phyloP scores from a whole-genome alignment of 1,140 invertebrate genomes.

The Cotesia glomerata region DNA sequence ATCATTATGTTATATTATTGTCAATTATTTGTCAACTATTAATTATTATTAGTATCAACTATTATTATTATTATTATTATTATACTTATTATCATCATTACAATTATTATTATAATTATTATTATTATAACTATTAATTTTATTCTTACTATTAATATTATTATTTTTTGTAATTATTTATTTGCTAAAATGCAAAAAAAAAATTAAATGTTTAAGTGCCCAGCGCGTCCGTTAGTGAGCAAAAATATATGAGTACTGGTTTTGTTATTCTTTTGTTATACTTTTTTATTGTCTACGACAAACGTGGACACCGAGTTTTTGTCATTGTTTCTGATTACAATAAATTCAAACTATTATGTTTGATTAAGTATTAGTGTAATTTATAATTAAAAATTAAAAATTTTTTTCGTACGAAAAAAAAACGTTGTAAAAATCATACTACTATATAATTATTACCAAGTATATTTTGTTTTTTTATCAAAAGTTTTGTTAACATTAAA shows the following conservation, averaged over 20 bases:
- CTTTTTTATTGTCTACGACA: constrained; percentile 24
- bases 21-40: constrained; percentile 29
- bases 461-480: too few relatives aligned
- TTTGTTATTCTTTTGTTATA: constrained; percentile 62
- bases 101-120: too few relatives aligned
- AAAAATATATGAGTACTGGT: constrained; percentile 52
- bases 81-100: too few relatives aligned
- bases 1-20: constrained; percentile 32
- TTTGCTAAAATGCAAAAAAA: constrained; percentile 41
- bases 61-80: background rate
- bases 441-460: too few relatives aligned
- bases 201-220: constrained; percentile 40
- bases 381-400: background rate
- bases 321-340: constrained; percentile 8
- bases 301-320: background rate
- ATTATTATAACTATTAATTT: background rate
- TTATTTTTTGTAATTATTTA: constrained; percentile 21
- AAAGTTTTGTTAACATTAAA: too few relatives aligned
- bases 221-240: constrained; percentile 45
- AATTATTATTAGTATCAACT: constrained; percentile 1
- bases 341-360: background rate
- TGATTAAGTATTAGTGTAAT: background rate
- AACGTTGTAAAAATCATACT: too few relatives aligned
- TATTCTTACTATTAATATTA: background rate
- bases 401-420: background rate